A percentile compares a stretch with the other conserved stretches of the same genome.
phyloP scores from a whole-genome alignment of 2,797 vertebrate genomes.

The Scyliorhinus canicula region DNA sequence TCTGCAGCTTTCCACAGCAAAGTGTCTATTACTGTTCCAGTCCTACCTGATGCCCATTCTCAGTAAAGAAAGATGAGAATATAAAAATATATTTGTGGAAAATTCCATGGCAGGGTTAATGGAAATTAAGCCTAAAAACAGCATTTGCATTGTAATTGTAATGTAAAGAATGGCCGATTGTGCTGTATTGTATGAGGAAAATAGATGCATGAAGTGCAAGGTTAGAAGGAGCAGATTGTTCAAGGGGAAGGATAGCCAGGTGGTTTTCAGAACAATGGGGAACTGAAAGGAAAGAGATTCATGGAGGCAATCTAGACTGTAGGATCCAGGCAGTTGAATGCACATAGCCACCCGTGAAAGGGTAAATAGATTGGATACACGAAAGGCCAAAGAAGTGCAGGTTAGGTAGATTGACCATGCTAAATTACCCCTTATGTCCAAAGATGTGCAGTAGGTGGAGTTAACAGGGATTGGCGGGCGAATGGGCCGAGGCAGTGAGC shows the following conservation, averaged over 20 bases:
- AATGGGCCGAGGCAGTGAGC: too few relatives aligned
- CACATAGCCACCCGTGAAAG: neutral
- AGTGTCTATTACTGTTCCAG: neutral
- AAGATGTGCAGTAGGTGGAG: too few relatives aligned
- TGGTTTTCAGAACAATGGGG: neutral
- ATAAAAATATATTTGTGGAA: neutral
- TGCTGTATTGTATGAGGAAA: neutral
- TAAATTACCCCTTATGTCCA: too few relatives aligned
- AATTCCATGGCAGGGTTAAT: too few relatives aligned
- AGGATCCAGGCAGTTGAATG: neutral
- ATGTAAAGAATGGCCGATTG: neutral
- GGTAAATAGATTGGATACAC: too few relatives aligned
- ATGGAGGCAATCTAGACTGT: neutral
- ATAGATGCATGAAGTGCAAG: neutral
- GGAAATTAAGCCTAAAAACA: neutral
- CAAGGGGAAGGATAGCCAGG: neutral
- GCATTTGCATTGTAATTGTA: neutral
- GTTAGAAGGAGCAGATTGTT: neutral
- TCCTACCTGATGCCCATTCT: neutral
- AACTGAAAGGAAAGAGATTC: neutral
- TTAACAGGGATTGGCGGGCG: too few relatives aligned
- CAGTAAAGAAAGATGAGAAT: neutral
- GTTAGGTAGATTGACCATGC: too few relatives aligned
- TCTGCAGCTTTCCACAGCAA: neutral
- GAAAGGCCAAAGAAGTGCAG: too few relatives aligned